A percentile compares a stretch with the other conserved stretches of the same genome.
Evolutionary conservation across 2,888 invertebrate species (phyloP).

Genomic region (Chaetogeoica ovagalla): DNA sequence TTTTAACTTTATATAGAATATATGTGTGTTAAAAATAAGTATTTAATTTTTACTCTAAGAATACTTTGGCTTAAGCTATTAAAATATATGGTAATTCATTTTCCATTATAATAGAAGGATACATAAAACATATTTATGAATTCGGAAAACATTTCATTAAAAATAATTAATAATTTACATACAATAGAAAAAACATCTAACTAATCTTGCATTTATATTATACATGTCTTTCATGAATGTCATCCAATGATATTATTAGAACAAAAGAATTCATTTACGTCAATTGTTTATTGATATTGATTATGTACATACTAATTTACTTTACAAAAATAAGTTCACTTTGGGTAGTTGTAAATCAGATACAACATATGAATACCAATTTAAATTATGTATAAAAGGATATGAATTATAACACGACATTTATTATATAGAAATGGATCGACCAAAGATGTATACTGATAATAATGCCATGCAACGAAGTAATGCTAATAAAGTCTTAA

Average conservation of each 20-base stretch:
- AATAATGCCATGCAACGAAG: constrained; percentile 28
- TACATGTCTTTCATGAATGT: neutral
- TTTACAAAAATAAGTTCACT: constrained; percentile 27
- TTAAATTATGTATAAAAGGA: constrained; percentile 1
- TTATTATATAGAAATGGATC: constrained; percentile 36
- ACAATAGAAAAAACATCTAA: neutral
- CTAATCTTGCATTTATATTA: constrained; percentile 6
- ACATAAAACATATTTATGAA: neutral
- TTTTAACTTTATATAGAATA: neutral
- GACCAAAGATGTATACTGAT: constrained; percentile 20
- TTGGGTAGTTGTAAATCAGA: neutral
- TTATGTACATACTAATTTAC: constrained; percentile 14
- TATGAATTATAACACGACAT: neutral
- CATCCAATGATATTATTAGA: constrained; percentile 28
- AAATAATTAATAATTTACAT: constrained; percentile 24
- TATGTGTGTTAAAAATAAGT: too few relatives aligned
- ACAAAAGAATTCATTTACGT: neutral
- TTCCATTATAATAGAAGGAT: neutral
- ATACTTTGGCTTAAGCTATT: neutral
- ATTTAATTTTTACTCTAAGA: neutral
- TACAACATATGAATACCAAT: neutral
- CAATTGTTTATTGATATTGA: neutral
- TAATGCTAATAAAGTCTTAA: constrained; percentile 17
- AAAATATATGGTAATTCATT: neutral
- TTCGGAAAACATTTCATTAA: neutral